Conservation (phyloP, 2,797 vertebrate species). For the Harpagifer antarcticus region DNA sequence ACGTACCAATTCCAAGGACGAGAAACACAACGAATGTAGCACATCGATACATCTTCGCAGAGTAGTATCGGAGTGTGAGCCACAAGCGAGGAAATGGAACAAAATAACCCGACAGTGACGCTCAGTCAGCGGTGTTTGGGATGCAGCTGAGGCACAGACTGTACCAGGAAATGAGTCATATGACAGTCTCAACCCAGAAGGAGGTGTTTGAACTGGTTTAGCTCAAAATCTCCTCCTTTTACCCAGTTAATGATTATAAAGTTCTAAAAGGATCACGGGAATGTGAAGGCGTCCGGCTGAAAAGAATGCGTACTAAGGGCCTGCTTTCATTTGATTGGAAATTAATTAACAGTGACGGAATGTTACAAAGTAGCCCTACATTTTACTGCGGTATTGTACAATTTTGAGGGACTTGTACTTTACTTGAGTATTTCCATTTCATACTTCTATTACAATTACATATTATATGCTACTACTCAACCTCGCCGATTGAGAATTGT, state of each 20-base stretch:
- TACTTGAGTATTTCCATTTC: too few species aligned
- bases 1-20: slow-evolving; percentile 76
- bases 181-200: slow-evolving; percentile 65
- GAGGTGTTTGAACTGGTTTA: slow-evolving; percentile 10
- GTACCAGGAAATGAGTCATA: slow-evolving; percentile 82
- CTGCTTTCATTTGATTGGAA: slow-evolving; percentile 2
- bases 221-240: neutral
- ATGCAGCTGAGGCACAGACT: slow-evolving; percentile 32
- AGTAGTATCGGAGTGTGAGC: slow-evolving; percentile 13
- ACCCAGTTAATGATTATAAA: neutral
- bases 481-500: too few species aligned
- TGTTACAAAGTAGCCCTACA: too few species aligned
- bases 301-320: neutral
- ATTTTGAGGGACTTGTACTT: too few species aligned
- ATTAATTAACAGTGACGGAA: neutral
- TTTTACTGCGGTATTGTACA: too few species aligned
- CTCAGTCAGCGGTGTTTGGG: slow-evolving; percentile 31
- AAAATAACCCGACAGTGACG: slow-evolving; percentile 10
- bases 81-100: slow-evolving; percentile 12
- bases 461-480: too few species aligned
- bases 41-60: slow-evolving; percentile 69
- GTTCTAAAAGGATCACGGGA: neutral
- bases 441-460: too few species aligned
- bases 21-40: slow-evolving; percentile 62
- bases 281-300: neutral